These are phyloP conservation scores for Acanthopleura granulata DNA, from an alignment of 2,888 invertebrate genomes.

Conservation along the genomic window DNA sequence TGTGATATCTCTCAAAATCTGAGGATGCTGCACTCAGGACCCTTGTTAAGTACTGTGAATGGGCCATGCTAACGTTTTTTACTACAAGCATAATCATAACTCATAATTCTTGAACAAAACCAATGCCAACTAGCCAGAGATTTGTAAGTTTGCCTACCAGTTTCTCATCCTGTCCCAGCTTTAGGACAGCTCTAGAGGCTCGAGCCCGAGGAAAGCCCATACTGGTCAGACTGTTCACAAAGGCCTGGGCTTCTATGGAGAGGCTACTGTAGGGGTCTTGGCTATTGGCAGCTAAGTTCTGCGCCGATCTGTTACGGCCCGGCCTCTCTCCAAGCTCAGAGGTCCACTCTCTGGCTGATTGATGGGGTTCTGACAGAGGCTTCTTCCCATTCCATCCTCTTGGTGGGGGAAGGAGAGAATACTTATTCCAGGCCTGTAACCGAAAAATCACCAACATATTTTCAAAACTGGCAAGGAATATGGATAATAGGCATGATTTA, in stretches of 20 bases:
- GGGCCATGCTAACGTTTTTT: too few relatives aligned
- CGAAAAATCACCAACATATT: too few relatives aligned
- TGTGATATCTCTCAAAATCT: too few relatives aligned
- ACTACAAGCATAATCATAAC: too few relatives aligned
- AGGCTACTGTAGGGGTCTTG: constrained; percentile 66
- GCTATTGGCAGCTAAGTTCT: not conserved
- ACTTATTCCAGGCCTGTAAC: constrained; percentile 6
- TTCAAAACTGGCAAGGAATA: too few relatives aligned
- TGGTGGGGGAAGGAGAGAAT: not conserved
- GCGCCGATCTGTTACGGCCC: too few relatives aligned
- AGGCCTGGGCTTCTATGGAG: constrained; percentile 75
- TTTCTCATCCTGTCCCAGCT: constrained; percentile 86
- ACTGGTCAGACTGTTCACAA: constrained; percentile 81
- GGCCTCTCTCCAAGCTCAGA: not conserved
- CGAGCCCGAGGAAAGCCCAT: constrained; percentile 91
- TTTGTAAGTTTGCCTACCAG: constrained; percentile 74
- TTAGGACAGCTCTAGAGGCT: constrained; percentile 84
- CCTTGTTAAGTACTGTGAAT: too few relatives aligned
- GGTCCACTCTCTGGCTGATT: not conserved
- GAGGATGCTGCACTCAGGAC: too few relatives aligned
- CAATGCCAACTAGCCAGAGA: too few relatives aligned
- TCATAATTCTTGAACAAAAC: too few relatives aligned
- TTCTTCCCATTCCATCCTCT: not conserved
- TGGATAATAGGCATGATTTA: too few relatives aligned
- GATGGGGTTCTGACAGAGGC: not conserved